Evolutionary conservation across 2,888 invertebrate genomes (phyloP), one percentile per base, ranked within the genome.

Genomic region (Cyaniris semiargus): DNA sequence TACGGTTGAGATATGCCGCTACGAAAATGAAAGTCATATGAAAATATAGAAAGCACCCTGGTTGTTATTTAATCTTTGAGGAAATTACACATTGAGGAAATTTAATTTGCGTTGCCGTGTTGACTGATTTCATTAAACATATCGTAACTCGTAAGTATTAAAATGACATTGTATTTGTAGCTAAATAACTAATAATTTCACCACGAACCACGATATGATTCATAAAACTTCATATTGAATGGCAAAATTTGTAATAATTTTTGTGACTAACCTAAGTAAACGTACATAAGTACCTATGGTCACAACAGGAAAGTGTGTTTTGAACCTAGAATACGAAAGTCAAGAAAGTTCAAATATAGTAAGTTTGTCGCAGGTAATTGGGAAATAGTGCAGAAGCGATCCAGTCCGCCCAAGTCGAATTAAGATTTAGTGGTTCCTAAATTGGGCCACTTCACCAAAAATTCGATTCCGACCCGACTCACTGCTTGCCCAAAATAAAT

Each of bases 401-500:
- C 78, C 72, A 72, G 78, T 78, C 76, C 78, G 83, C 82, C 81
- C 82, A 80, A 81, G 81, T 79, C 82, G 83, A 86, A 86, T 85
- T 85, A 83, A 85, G 85, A 86, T 87, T 87, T 87, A 87, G 83
- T 84, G 81, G 79, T 82, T 81, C 81, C 82, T 83, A 80, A 85
- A 86, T 85, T 84, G 83, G 81, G 81, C 80, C 82, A 82, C 82
- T 84, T 81, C 81, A 76, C 56, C 78, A 71, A 75, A 78, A 78
- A 78, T 76, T 76, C 75, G 66, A 66, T 56, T 78, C 44, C 72
- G 31, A 70, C 44, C 60, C 76, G 75, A 79, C 77, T 78, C 76
- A 70, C 76, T 77, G 66, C 78, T 70, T 60, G 76, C 38, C 74
- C 70, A 77, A 79, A 77, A 75, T 77, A 70, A 77, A 79, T 75